Evolutionary conservation across 1,140 invertebrate species (phyloP).

Genomic region (Drosophila setifemur): DNA sequence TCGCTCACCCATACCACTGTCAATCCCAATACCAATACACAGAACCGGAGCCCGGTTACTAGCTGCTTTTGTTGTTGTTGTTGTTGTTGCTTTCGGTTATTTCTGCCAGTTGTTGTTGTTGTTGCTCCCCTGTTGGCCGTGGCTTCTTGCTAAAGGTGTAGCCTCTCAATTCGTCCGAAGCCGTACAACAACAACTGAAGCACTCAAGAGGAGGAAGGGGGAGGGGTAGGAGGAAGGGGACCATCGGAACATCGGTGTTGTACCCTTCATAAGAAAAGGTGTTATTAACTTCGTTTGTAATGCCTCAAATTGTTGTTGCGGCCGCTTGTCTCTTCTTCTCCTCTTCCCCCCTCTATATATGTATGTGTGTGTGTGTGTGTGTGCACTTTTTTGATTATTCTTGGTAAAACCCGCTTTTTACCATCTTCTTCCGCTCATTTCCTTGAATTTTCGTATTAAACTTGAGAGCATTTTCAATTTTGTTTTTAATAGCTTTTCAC

Average conservation of each 20-base stretch:
- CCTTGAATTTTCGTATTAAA: slow-evolving; percentile 79
- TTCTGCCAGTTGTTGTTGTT: no score
- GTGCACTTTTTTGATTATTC: slow-evolving; percentile 71
- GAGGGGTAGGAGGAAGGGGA: slow-evolving; percentile 10
- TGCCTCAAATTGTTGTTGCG: slow-evolving; percentile 58
- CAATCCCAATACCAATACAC: slow-evolving; percentile 22
- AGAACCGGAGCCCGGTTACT: slow-evolving; percentile 20
- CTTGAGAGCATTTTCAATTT: slow-evolving; percentile 66
- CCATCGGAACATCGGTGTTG: slow-evolving; percentile 30
- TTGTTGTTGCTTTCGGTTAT: no score
- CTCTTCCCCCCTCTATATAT: no score
- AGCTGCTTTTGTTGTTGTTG: neutral
- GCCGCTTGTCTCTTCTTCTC: slow-evolving; percentile 23
- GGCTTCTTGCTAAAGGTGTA: slow-evolving; percentile 50
- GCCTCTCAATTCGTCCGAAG: slow-evolving; percentile 67
- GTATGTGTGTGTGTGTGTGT: slow-evolving; percentile 26
- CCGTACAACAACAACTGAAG: slow-evolving; percentile 61
- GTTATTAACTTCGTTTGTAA: slow-evolving; percentile 73
- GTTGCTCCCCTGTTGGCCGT: slow-evolving; percentile 17
- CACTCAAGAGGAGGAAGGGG: slow-evolving; percentile 1
- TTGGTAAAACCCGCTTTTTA: slow-evolving; percentile 72
- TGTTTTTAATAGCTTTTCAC: slow-evolving; percentile 75
- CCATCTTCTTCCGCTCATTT: slow-evolving; percentile 78
- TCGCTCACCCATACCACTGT: slow-evolving; percentile 13
- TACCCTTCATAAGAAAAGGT: slow-evolving; percentile 79